phyloP scores from a whole-genome alignment of 2,888 invertebrate species.

The Pollenia griseotomentosa region DNA sequence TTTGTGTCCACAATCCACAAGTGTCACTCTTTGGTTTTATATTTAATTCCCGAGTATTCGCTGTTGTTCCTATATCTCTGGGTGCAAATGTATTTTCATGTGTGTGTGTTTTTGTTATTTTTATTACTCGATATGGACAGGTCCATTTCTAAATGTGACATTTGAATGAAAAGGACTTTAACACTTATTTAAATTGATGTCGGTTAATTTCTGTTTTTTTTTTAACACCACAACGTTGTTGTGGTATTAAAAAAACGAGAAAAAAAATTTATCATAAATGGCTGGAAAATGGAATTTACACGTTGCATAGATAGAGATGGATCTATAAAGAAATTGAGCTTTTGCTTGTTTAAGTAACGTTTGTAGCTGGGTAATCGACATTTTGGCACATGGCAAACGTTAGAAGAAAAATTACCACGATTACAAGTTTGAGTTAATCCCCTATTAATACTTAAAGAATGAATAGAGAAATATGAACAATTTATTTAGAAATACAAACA shows the following conservation, averaged over 20 bases:
- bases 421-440: neutral
- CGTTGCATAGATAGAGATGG: slow-evolving; percentile 31
- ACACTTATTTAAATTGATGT: slow-evolving; percentile 73
- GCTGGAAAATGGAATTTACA: slow-evolving; percentile 59
- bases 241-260: slow-evolving; percentile 55
- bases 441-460: neutral
- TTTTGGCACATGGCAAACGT: slow-evolving; percentile 26
- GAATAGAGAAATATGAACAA: neutral
- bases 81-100: neutral
- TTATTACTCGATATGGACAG: slow-evolving; percentile 62
- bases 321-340: neutral
- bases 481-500: neutral
- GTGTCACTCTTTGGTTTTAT: slow-evolving; percentile 57
- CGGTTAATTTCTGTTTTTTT: slow-evolving; percentile 67
- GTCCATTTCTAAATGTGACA: slow-evolving; percentile 71
- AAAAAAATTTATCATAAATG: slow-evolving; percentile 68
- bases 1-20: slow-evolving; percentile 65
- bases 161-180: slow-evolving; percentile 73
- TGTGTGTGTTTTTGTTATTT: slow-evolving; percentile 31
- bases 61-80: neutral
- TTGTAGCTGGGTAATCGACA: neutral
- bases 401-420: neutral
- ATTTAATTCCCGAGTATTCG: slow-evolving; percentile 12
- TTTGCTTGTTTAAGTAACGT: neutral
- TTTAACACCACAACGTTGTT: slow-evolving; percentile 47